Conservation (phyloP, 2,113 vertebrate genomes). For the Nerophis lumbriciformis region DNA sequence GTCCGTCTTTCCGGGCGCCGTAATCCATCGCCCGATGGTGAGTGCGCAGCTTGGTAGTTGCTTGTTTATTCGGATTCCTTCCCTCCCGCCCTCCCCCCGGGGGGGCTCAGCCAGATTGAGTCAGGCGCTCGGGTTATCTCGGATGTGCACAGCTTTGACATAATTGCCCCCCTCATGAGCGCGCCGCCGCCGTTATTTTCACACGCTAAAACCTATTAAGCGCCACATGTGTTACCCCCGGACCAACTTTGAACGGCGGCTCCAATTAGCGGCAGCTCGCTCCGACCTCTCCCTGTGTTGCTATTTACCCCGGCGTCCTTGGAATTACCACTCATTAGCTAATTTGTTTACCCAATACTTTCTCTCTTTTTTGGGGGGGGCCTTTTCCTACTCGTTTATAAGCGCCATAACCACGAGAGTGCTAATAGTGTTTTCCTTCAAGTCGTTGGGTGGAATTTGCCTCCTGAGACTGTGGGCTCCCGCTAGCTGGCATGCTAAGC, state of each 20-base stretch:
- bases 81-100: constrained; percentile 47
- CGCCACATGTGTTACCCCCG: constrained; percentile 55
- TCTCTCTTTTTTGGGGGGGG: constrained; percentile 16
- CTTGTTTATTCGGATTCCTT: constrained; percentile 51
- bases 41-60: constrained; percentile 46
- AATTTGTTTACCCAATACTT: constrained; percentile 57
- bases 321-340: constrained; percentile 60
- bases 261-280: constrained; percentile 63
- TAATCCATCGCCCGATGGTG: constrained; percentile 27
- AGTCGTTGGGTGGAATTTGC: too few species aligned
- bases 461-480: too few species aligned
- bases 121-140: constrained; percentile 54
- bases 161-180: constrained; percentile 67
- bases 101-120: constrained; percentile 62
- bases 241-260: constrained; percentile 44
- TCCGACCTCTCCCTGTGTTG: constrained; percentile 42
- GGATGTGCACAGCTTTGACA: constrained; percentile 60
- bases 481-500: not conserved
- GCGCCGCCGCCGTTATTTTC: constrained; percentile 49
- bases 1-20: not conserved
- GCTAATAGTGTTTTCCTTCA: too few species aligned
- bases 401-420: too few species aligned
- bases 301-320: constrained; percentile 16
- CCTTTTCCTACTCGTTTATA: too few species aligned
- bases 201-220: constrained; percentile 63